Evolutionary conservation across 2,888 invertebrate genomes (phyloP).

Genomic region (Linnaemya tessellans): DNA sequence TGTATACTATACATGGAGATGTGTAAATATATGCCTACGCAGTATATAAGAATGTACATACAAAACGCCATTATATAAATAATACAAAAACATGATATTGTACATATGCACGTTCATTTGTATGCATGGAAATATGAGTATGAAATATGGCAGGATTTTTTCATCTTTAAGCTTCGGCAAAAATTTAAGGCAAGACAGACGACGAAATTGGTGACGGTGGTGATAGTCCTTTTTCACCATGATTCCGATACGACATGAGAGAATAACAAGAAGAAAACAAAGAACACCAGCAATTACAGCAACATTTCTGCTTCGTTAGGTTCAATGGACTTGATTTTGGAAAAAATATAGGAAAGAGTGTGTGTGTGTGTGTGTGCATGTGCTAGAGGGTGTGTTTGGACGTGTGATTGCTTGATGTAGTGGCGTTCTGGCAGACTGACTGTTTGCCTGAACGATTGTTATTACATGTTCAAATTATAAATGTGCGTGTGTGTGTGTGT

Average conservation of each 20-base stretch:
- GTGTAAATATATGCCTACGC: neutral
- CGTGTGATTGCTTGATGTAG: constrained; percentile 1
- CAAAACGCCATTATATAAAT: constrained; percentile 2
- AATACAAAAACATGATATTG: constrained; percentile 10
- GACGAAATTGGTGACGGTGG: constrained; percentile 1
- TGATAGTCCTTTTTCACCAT: constrained; percentile 18
- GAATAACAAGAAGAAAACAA: neutral
- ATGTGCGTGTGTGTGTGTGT: constrained; percentile 2
- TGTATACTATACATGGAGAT: neutral
- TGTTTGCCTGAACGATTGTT: constrained; percentile 23
- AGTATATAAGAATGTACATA: neutral
- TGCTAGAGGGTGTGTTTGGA: neutral
- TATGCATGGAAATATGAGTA: neutral
- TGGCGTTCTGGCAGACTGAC: neutral
- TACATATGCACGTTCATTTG: neutral
- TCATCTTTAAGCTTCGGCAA: constrained; percentile 8
- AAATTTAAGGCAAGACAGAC: constrained; percentile 50
- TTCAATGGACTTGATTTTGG: constrained; percentile 70
- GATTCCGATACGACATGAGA: constrained; percentile 28
- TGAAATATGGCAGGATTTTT: constrained; percentile 12
- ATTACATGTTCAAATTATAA: constrained; percentile 50
- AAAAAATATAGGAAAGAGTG: neutral
- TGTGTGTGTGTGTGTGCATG: neutral
- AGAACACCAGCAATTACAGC: neutral
- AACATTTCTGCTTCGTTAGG: constrained; percentile 61